A percentile compares a stretch with the other conserved stretches of the same genome.
phyloP scores from a whole-genome alignment of 2,113 vertebrate species.

The Recurvirostra avosetta region DNA sequence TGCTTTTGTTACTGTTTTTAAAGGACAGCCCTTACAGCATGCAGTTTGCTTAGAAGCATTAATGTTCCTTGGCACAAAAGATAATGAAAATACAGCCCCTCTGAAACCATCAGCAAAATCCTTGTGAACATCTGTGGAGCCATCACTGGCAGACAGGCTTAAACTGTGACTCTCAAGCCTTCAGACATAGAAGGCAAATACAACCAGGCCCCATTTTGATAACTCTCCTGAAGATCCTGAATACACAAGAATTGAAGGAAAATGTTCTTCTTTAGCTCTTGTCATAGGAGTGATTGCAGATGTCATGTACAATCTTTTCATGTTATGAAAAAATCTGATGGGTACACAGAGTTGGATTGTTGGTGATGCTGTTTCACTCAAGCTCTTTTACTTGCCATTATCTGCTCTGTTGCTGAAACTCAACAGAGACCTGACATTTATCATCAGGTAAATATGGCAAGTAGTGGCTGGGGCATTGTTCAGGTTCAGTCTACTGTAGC shows the following conservation, averaged over 20 bases:
- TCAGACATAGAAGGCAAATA: not conserved
- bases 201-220: not conserved
- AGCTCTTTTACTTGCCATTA: not conserved
- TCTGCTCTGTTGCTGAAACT: not conserved
- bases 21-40: not conserved
- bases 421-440: constrained; percentile 7
- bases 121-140: not conserved
- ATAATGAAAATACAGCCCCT: not conserved
- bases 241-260: not conserved
- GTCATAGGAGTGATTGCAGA: not conserved
- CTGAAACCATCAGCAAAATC: not conserved
- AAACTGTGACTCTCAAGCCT: not conserved
- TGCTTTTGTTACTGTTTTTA: not conserved
- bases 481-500: not conserved
- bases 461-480: not conserved
- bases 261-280: not conserved
- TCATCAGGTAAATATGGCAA: constrained; percentile 30
- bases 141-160: not conserved
- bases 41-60: not conserved
- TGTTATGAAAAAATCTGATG: not conserved
- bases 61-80: not conserved
- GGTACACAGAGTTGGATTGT: not conserved
- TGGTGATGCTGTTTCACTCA: not conserved
- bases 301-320: not conserved
- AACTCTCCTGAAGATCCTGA: not conserved